Evolutionary conservation across 2,113 vertebrate genomes (phyloP), one percentile per base, ranked within the genome.

Genomic region (Callorhinus ursinus): DNA sequence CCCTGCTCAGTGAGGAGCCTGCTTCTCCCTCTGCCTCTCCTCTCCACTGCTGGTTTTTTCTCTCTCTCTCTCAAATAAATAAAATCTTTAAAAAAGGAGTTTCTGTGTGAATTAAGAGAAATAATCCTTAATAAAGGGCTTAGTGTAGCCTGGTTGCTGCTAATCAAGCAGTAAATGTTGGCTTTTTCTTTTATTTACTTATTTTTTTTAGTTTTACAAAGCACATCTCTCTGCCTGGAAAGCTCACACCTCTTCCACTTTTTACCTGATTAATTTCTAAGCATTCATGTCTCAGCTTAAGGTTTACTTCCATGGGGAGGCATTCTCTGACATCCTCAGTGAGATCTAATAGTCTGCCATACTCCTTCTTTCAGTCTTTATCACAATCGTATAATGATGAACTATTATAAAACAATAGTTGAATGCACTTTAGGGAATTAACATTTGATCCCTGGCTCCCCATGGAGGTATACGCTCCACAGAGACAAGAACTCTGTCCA

Each of bases 231-330:
- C 39, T 71, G 9, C 33, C 31, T 49, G 26, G 13, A 82, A 84
- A 42, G 4, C 55, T 74, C n/a, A 21, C 1, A 1, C 4, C 13
- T 0, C 5, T 0, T 86, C 42, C 4, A 10, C 10, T 65, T 86
- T 63, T 87, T 51, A 92, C 4, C 10, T 80, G 28, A 57, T 1
- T n/a, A 49, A 65, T 16, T n/a, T 85, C n/a, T 36, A n/a, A 51
- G 57, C 8, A 88, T 65, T 24, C 13, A 1, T 36, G 15, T 28
- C 63, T 87, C 22, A 42, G 22, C 14, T 36, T 79, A 59, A 28
- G 33, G 36, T 31, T 28, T 16, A 22, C 24, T 93, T 79, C 36
- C 22, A 67, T 9, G 26, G 22, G 15, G 11, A 51, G 24, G 7
- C 11, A 57, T 57, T 83, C 31, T 90, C 65, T 63, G 14, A 90